Conservation (phyloP, 92 coral and sea anemone genomes). For the Siderastrea siderea region DNA sequence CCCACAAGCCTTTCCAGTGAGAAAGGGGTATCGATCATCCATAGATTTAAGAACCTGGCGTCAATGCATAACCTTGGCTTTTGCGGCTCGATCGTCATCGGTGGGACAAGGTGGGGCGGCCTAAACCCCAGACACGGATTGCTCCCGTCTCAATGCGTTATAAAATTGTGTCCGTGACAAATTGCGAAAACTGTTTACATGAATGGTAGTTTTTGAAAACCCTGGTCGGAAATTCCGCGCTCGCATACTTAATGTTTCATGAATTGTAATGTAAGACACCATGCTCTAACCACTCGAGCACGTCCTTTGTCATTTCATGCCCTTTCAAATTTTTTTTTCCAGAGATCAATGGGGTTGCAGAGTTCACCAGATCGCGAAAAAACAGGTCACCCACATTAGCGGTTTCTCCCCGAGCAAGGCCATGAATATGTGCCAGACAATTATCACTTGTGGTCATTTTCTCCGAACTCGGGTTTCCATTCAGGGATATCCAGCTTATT, state of each 20-base stretch:
- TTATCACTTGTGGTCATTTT: too few relatives aligned
- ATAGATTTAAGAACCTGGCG: constrained; percentile 12
- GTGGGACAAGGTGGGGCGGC: constrained; percentile 56
- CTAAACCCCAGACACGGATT: constrained; percentile 47
- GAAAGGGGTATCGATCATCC: too few relatives aligned
- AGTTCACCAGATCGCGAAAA: constrained; percentile 4
- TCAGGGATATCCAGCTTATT: constrained; percentile 5
- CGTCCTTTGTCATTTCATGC: neutral
- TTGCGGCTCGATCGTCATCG: constrained; percentile 37
- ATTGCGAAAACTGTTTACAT: constrained; percentile 49
- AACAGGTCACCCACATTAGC: neutral
- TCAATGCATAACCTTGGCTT: too few relatives aligned
- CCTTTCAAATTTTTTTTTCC: neutral
- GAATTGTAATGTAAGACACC: constrained; percentile 13
- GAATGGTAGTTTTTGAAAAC: constrained; percentile 55
- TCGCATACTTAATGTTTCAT: constrained; percentile 23
- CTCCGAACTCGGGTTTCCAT: constrained; percentile 17
- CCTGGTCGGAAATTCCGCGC: constrained; percentile 36
- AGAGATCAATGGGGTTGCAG: neutral
- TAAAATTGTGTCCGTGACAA: constrained; percentile 39
- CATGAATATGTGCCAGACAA: too few relatives aligned
- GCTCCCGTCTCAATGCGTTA: constrained; percentile 49
- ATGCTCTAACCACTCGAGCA: constrained; percentile 40
- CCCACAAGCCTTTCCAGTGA: too few relatives aligned
- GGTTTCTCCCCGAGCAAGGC: too few relatives aligned